A percentile compares a stretch with the other conserved stretches of the same genome.
Conservation (phyloP, 2,888 invertebrate genomes). For the Baccha elongata region DNA sequence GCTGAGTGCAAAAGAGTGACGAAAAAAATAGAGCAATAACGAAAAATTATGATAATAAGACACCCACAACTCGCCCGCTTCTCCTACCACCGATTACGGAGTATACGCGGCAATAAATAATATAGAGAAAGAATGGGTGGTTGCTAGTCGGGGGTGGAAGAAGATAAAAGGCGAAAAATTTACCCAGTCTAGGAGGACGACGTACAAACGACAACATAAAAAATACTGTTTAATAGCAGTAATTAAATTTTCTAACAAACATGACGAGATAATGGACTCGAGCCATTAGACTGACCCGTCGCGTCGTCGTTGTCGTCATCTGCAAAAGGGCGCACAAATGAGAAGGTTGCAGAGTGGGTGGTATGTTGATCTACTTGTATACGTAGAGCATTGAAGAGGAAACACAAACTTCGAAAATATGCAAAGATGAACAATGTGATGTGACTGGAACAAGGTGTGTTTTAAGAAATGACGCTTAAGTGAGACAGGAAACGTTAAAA, state of each 20-base stretch:
- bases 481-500: too few relatives aligned
- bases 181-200: conserved; percentile 25
- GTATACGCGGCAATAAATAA: conserved; percentile 62
- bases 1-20: conserved; percentile 52
- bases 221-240: conserved; percentile 79
- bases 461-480: too few relatives aligned
- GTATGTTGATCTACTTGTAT: conserved; percentile 8
- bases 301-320: neutral
- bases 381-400: neutral
- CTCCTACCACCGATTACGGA: conserved; percentile 45
- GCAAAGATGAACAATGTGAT: conserved; percentile 18
- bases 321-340: conserved; percentile 67
- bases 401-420: conserved; percentile 5
- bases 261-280: conserved; percentile 82
- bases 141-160: neutral
- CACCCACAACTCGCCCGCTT: conserved; percentile 4
- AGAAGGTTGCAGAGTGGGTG: conserved; percentile 53
- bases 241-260: conserved; percentile 82
- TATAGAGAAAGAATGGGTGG: conserved; percentile 38
- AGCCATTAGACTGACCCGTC: conserved; percentile 78
- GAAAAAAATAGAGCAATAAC: conserved; percentile 57
- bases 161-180: conserved; percentile 33
- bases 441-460: too few relatives aligned
- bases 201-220: conserved; percentile 61
- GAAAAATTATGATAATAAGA: conserved; percentile 75